Base-by-base conservation (phyloP, 2,113 vertebrate species). In the Lagopus muta region DNA sequence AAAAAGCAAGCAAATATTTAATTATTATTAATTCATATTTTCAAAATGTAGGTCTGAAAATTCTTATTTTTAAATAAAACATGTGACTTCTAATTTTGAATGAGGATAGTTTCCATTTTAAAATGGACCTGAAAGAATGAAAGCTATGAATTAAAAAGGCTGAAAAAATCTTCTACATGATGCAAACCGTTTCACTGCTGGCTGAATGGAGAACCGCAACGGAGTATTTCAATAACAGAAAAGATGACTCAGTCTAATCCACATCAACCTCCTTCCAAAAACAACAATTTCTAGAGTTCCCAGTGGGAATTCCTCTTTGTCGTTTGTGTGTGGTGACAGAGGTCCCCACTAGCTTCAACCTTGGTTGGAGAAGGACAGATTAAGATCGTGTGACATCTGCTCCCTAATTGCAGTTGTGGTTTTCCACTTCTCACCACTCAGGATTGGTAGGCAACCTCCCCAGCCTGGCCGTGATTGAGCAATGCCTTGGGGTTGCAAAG, bases 331-430 rank as follows among this genome's bases (percentile, higher is more conserved):
- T 32, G 22, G 38, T 38, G 2, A 1, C 9, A 74, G 58, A 54
- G 94, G 48, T 40, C 58, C 19, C 16, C 14, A 28, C 21, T 16
- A 1, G 22, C 43, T 30, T 18, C 32, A 75, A 20, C 13, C 4
- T 38, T 0, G 1, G 62, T 34, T 42, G 32, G 32, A 89, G 19
- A 16, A 25, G 66, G 52, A 45, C 32, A 82, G n/a, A 27, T 27
- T 24, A 5, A 13, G 38, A 11, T 5, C 34, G 6, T 0, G 1
- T 34, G 27, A 74, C 7, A 8, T 28, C 28, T 11, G 6, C 24
- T n/a, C n/a, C 24, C 83, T 64, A 3, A 0, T 8, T 32, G 71
- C 27, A 86, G 18, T 24, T 50, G 13, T 17, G 30, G 27, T 30
- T 66, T 91, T 43, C 61, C 47, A 24, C 20, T 61, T 65, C 65